Evolutionary conservation across 1,140 invertebrate genomes (phyloP).

Genomic region (Galendromus occidentalis): DNA sequence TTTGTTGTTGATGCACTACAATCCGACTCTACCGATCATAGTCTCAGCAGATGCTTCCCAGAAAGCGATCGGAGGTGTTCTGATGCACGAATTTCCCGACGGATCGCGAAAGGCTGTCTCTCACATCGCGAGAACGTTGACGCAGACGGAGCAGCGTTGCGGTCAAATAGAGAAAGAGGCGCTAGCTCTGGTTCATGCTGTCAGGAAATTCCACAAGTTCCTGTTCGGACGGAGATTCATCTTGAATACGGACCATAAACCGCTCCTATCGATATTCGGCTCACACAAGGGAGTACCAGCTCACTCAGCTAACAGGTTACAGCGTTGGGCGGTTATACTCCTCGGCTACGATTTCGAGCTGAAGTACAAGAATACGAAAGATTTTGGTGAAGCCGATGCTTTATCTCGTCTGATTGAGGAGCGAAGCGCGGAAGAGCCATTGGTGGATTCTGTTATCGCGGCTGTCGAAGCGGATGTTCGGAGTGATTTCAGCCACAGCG

Average conservation of each 20-base stretch:
- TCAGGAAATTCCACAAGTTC: constrained; percentile 33
- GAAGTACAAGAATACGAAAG: constrained; percentile 18
- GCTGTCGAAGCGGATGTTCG: neutral
- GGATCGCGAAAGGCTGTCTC: neutral
- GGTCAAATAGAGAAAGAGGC: constrained; percentile 35
- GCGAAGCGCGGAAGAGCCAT: neutral
- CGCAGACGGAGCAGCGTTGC: constrained; percentile 31
- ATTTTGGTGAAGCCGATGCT: constrained; percentile 21
- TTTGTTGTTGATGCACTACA: neutral
- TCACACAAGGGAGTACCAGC: constrained; percentile 19
- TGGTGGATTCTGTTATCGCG: neutral
- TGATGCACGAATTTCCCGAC: neutral
- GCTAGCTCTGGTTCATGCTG: constrained; percentile 30
- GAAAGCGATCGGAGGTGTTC: neutral
- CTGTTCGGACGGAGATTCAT: constrained; percentile 27
- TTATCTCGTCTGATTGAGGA: constrained; percentile 14
- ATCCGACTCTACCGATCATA: no score
- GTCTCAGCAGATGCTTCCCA: neutral
- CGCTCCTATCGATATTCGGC: constrained; percentile 27
- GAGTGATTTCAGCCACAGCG: neutral
- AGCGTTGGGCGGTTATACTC: constrained; percentile 26
- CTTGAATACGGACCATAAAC: constrained; percentile 31
- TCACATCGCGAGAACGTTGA: constrained; percentile 22
- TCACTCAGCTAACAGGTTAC: constrained; percentile 23
- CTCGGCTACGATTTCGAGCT: constrained; percentile 25